Evolutionary conservation across 2,888 invertebrate species (phyloP).

Genomic region (Napeogenes sylphis): DNA sequence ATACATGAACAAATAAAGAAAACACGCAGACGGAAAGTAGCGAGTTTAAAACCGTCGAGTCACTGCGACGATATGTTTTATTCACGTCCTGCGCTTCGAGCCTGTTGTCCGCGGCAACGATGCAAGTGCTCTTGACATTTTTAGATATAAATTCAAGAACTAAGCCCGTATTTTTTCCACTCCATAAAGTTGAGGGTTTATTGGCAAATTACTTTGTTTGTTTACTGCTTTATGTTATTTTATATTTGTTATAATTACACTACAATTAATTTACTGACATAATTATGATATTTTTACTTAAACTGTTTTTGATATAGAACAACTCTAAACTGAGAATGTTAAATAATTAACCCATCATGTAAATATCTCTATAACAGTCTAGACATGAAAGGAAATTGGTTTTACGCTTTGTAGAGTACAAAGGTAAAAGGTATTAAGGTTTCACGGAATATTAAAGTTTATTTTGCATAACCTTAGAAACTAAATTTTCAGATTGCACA

Average conservation of each 20-base stretch:
- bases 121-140: conserved; percentile 33
- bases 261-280: too few relatives aligned
- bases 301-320: too few relatives aligned
- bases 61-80: conserved; percentile 34
- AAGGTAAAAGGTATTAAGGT: too few relatives aligned
- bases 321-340: not conserved
- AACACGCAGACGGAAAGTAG: not conserved
- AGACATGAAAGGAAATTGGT: too few relatives aligned
- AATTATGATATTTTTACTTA: too few relatives aligned
- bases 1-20: not conserved
- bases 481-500: conserved; percentile 13
- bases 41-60: conserved; percentile 26
- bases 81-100: conserved; percentile 34
- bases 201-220: not conserved
- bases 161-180: conserved; percentile 11
- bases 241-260: too few relatives aligned
- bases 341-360: not conserved
- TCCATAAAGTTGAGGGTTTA: conserved; percentile 7
- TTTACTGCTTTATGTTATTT: too few relatives aligned
- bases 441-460: not conserved
- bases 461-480: conserved; percentile 6
- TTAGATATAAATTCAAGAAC: conserved; percentile 27
- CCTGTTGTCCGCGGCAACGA: conserved; percentile 27
- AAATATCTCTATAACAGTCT: too few relatives aligned
- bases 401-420: too few relatives aligned